Evolutionary conservation across 2,797 vertebrate species (phyloP).

Genomic region (Aldrovandia affinis): DNA sequence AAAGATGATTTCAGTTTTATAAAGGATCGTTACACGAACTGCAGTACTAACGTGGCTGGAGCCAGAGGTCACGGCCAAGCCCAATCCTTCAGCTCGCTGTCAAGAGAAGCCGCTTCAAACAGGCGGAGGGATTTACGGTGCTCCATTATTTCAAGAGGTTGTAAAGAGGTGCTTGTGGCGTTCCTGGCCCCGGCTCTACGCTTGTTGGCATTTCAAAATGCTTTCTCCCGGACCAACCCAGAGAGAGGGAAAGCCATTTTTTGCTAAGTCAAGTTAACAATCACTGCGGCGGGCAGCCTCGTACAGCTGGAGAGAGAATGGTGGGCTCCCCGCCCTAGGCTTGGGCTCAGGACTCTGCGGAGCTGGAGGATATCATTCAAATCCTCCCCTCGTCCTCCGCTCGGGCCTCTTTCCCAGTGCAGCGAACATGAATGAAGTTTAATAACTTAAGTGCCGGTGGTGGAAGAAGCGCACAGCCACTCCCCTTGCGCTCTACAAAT

Average conservation of each 20-base stretch:
- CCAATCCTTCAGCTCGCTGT: conserved; percentile 6
- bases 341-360: not conserved
- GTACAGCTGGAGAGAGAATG: not conserved
- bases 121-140: conserved; percentile 51
- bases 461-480: not conserved
- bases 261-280: conserved; percentile 40
- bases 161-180: conserved; percentile 46
- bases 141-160: conserved; percentile 46
- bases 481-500: not conserved
- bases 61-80: not conserved
- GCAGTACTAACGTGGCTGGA: not conserved
- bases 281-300: not conserved
- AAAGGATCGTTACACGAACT: not conserved
- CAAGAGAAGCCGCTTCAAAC: conserved; percentile 28
- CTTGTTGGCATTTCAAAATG: conserved; percentile 57
- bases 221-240: conserved; percentile 43
- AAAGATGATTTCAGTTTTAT: not conserved
- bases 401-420: not conserved
- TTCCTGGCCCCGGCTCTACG: conserved; percentile 31
- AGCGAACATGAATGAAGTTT: not conserved
- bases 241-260: conserved; percentile 27
- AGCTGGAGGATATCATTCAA: not conserved
- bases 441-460: not conserved
- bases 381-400: not conserved
- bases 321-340: not conserved